Percentiles rank a stretch among this genome's conserved stretches.
Evolutionary conservation across 2,888 invertebrate genomes (phyloP).

Genomic region (Agonum fuliginosum): DNA sequence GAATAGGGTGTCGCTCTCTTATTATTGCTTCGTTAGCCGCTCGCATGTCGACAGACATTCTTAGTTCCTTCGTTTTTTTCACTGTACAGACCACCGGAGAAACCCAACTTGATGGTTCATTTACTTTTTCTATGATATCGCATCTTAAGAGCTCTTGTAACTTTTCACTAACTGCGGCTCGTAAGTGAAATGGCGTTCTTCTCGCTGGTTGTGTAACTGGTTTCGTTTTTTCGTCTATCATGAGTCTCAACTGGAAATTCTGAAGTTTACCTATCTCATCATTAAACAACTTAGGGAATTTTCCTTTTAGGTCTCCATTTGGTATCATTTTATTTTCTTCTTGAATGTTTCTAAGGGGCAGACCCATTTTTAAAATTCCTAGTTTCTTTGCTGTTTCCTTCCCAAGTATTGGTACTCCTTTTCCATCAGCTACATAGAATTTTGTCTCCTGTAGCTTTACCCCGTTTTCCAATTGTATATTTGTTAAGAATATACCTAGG

Average conservation of each 20-base stretch:
- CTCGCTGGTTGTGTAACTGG: conserved; percentile 67
- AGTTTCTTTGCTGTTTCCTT: conserved; percentile 52
- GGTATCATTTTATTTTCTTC: neutral
- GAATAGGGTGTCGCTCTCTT: conserved; percentile 63
- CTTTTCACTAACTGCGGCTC: conserved; percentile 62
- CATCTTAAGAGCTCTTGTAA: conserved; percentile 62
- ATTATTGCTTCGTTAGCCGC: conserved; percentile 64
- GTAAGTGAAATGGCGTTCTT: conserved; percentile 66
- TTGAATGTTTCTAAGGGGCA: conserved; percentile 35
- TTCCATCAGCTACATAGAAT: neutral
- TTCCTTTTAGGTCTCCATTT: neutral
- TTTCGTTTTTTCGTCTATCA: conserved; percentile 63
- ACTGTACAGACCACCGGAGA: conserved; percentile 65
- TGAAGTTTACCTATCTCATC: conserved; percentile 63
- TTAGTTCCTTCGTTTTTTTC: conserved; percentile 62
- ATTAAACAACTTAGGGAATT: conserved; percentile 9
- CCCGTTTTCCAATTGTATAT: neutral
- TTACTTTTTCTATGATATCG: conserved; percentile 65
- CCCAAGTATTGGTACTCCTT: conserved; percentile 52
- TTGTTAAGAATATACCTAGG: neutral
- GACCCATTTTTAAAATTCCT: conserved; percentile 54
- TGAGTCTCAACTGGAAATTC: conserved; percentile 61
- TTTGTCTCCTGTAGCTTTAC: neutral
- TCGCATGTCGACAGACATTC: conserved; percentile 58
- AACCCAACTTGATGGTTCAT: conserved; percentile 65